A percentile compares a stretch with the other conserved stretches of the same genome.
Evolutionary conservation across 2,113 vertebrate genomes (phyloP).

Genomic region (Centropus bengalensis): DNA sequence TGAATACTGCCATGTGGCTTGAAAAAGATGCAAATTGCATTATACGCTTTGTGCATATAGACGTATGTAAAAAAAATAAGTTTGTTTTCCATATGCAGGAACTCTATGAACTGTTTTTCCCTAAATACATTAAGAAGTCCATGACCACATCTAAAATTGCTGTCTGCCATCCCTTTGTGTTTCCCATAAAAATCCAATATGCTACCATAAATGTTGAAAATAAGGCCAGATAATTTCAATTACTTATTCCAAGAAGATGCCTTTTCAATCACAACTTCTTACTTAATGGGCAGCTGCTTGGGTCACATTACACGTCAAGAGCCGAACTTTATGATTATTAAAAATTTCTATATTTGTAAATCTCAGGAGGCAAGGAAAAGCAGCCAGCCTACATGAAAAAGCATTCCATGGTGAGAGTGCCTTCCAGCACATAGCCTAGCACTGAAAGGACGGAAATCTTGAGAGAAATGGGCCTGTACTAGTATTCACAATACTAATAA

Average conservation of each 20-base stretch:
- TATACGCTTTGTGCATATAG: not conserved
- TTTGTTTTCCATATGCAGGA: slow-evolving; percentile 4
- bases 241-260: slow-evolving; percentile 54
- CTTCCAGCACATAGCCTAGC: not conserved
- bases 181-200: slow-evolving; percentile 27
- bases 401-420: not conserved
- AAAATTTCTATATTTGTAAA: not conserved
- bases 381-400: not conserved
- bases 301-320: slow-evolving; percentile 15
- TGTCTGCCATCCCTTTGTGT: slow-evolving; percentile 22
- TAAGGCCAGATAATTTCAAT: slow-evolving; percentile 53
- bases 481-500: not conserved
- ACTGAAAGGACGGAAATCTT: not conserved
- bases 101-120: not conserved
- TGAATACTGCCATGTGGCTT: not conserved
- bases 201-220: slow-evolving; percentile 46
- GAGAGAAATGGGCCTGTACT: not conserved
- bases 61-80: not conserved
- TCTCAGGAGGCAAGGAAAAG: slow-evolving; percentile 25
- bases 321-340: slow-evolving; percentile 9
- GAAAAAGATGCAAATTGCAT: not conserved
- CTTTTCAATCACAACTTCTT: slow-evolving; percentile 46
- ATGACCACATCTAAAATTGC: slow-evolving; percentile 34
- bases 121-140: not conserved
- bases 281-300: slow-evolving; percentile 28